phyloP scores from a whole-genome alignment of 2,113 vertebrate species.

The Serilophus lunatus region DNA sequence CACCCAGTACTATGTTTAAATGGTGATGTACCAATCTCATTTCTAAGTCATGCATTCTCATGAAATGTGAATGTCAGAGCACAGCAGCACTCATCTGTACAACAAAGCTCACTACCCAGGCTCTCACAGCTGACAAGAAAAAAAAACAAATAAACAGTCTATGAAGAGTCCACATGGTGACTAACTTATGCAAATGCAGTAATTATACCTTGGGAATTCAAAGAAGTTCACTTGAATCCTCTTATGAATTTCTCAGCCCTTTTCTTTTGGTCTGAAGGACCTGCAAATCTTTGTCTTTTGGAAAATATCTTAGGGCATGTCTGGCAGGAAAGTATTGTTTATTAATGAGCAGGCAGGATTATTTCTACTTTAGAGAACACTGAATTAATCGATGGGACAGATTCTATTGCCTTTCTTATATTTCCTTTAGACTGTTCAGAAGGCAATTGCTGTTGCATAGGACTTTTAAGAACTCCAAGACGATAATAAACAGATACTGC shows the following conservation, averaged over 20 bases:
- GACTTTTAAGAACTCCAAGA: neutral
- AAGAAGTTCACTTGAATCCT: slow-evolving; percentile 42
- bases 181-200: slow-evolving; percentile 52
- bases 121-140: neutral
- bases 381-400: slow-evolving; percentile 24
- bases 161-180: neutral
- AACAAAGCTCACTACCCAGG: slow-evolving; percentile 1
- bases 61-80: neutral
- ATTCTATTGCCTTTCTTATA: neutral
- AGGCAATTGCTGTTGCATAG: neutral
- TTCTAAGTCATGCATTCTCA: neutral
- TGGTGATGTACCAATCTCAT: neutral
- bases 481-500: neutral
- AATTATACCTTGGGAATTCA: slow-evolving; percentile 52
- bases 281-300: slow-evolving; percentile 37
- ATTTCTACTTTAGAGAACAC: neutral
- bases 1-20: neutral
- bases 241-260: neutral
- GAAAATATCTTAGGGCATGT: slow-evolving; percentile 9
- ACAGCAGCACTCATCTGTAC: neutral
- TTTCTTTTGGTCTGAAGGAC: slow-evolving; percentile 15
- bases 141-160: neutral
- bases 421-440: neutral
- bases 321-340: slow-evolving; percentile 27
- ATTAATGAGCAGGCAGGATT: neutral